Percentiles rank a stretch among this genome's conserved stretches.
phyloP scores from a whole-genome alignment of 2,113 vertebrate genomes.

The Aegypius monachus region DNA sequence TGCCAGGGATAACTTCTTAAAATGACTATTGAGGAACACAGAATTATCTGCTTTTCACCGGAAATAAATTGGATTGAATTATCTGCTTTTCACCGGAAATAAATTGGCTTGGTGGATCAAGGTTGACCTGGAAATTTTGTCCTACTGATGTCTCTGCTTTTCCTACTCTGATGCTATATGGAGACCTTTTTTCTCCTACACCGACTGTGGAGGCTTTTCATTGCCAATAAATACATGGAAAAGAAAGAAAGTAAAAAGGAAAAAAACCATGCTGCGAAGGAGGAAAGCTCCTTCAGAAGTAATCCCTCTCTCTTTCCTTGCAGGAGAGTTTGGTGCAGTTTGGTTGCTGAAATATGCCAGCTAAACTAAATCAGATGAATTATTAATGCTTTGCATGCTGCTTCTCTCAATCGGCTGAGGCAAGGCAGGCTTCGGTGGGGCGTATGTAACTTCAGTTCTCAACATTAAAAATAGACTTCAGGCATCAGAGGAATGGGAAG shows the following conservation, averaged over 20 bases:
- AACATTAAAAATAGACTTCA: conserved; percentile 53
- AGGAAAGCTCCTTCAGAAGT: background rate
- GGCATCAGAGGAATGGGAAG: conserved; percentile 39
- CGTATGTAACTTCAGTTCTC: conserved; percentile 1
- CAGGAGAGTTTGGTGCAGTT: conserved; percentile 22
- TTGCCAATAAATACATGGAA: accelerated
- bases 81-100: background rate
- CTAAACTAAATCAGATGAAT: conserved; percentile 41
- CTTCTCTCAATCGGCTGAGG: conserved; percentile 21
- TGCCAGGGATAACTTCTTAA: background rate
- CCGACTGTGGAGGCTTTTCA: background rate
- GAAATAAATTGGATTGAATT: background rate
- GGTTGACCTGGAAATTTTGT: background rate
- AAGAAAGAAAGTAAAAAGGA: background rate
- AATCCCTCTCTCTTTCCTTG: background rate
- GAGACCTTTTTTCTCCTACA: background rate
- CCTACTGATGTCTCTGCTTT: background rate
- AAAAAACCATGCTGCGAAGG: background rate
- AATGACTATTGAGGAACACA: background rate
- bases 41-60: background rate
- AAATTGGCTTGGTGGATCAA: background rate
- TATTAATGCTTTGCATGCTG: conserved; percentile 44
- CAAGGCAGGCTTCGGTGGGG: conserved; percentile 1
- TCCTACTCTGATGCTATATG: background rate
- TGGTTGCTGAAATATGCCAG: conserved; percentile 3